Conservation (phyloP, 2,888 invertebrate genomes). For the Eristalis intricaria region DNA sequence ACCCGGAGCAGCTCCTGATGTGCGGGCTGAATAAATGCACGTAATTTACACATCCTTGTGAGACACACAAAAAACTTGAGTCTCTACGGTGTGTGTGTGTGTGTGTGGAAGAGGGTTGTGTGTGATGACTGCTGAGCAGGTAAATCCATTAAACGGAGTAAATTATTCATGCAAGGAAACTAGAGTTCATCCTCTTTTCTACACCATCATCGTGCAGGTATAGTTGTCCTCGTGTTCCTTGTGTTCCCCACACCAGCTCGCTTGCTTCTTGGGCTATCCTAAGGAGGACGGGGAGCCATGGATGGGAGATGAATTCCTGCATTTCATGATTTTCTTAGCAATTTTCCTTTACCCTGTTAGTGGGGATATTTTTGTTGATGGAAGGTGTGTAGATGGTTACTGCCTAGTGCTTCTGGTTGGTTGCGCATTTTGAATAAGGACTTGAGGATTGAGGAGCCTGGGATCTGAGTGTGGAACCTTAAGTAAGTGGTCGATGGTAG, state of each 20-base stretch:
- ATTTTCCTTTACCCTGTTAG: constrained; percentile 9
- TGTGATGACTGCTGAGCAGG: constrained; percentile 47
- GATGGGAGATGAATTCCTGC: constrained; percentile 18
- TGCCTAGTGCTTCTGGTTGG: constrained; percentile 20
- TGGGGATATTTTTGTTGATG: constrained; percentile 14
- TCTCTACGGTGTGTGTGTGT: background rate
- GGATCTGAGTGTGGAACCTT: background rate
- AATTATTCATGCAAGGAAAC: constrained; percentile 50
- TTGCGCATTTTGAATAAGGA: constrained; percentile 15
- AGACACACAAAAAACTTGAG: background rate
- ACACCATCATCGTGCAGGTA: constrained; percentile 23
- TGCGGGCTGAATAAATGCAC: constrained; percentile 61
- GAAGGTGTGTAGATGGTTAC: constrained; percentile 7
- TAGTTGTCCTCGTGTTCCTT: background rate
- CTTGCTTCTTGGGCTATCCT: background rate
- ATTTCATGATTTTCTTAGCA: constrained; percentile 39
- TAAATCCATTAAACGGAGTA: constrained; percentile 61
- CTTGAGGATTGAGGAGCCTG: background rate
- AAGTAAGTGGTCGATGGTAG: background rate
- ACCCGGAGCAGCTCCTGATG: constrained; percentile 16
- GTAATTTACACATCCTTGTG: constrained; percentile 53
- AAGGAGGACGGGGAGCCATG: background rate
- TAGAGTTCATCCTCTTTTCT: constrained; percentile 43
- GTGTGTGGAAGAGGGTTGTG: background rate
- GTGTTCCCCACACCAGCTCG: background rate